These are phyloP conservation scores for Choristoneura fumiferana DNA, from an alignment of 1,140 invertebrate genomes.

Conservation along the genomic window DNA sequence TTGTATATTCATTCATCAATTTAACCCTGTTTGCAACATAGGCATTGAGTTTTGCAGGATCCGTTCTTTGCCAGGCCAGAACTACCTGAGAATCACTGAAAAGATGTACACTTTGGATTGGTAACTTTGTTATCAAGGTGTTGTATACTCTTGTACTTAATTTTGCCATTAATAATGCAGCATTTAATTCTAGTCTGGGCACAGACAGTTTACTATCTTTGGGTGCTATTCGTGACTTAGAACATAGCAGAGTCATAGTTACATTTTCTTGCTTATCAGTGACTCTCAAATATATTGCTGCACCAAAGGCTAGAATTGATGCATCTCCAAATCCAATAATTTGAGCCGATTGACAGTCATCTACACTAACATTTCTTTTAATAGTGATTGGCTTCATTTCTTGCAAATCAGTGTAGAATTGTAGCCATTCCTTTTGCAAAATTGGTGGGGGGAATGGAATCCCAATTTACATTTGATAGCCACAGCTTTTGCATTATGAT, in stretches of 20 bases:
- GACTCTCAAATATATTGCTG: no score
- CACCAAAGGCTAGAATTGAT: no score
- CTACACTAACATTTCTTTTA: background rate
- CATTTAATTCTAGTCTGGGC: constrained; percentile 18
- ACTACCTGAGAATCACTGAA: constrained; percentile 26
- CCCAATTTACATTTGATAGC: background rate
- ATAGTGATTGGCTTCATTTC: background rate
- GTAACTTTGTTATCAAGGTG: background rate
- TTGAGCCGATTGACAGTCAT: background rate
- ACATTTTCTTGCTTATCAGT: no score
- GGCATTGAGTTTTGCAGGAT: constrained; percentile 19
- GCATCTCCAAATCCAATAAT: constrained; percentile 24
- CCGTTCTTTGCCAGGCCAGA: constrained; percentile 19
- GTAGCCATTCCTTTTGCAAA: constrained; percentile 15
- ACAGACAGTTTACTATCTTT: background rate
- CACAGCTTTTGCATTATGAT: constrained; percentile 25
- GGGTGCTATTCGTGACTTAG: background rate
- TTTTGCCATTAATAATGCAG: background rate
- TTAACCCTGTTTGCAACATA: constrained; percentile 29
- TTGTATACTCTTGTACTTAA: background rate
- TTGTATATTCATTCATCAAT: constrained; percentile 11
- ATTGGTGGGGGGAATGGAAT: background rate
- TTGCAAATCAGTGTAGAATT: background rate
- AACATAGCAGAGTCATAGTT: no score
- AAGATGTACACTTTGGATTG: constrained; percentile 5